Evolutionary conservation across 2,888 invertebrate species (phyloP).

Genomic region (Psylliodes chrysocephalus): DNA sequence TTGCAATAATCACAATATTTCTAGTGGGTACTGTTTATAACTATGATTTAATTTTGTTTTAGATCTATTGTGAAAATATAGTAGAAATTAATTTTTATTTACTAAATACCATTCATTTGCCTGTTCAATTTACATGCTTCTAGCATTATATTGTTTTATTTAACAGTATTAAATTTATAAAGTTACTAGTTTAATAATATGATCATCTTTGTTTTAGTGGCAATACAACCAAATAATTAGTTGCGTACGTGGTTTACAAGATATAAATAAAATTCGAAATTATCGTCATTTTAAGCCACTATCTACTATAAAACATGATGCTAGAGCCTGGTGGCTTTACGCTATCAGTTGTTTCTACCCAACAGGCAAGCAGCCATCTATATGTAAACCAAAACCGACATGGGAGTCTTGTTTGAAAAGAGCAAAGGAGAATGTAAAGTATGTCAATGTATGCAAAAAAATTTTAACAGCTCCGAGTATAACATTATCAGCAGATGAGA

Average conservation of each 20-base stretch:
- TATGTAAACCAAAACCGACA: conserved; percentile 65
- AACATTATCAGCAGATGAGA: conserved; percentile 73
- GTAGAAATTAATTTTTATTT: no score
- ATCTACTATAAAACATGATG: conserved; percentile 70
- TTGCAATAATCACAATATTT: no score
- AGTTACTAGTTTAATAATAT: no score
- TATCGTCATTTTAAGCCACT: conserved; percentile 84
- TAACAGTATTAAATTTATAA: no score
- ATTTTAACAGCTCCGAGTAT: conserved; percentile 74
- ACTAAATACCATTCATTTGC: no score
- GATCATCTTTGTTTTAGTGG: conserved; percentile 73
- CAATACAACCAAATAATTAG: conserved; percentile 84
- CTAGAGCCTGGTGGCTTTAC: conserved; percentile 84
- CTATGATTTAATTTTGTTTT: no score
- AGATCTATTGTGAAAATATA: no score
- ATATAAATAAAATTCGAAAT: conserved; percentile 77
- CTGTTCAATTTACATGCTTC: no score
- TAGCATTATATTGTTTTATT: no score
- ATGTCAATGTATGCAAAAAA: conserved; percentile 77
- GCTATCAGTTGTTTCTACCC: conserved; percentile 74
- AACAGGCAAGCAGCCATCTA: conserved; percentile 55
- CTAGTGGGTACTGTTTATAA: no score
- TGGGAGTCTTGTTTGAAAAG: conserved; percentile 70
- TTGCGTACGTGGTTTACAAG: conserved; percentile 78
- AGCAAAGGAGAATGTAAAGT: conserved; percentile 77